A percentile compares a stretch with the other conserved stretches of the same genome.
Evolutionary conservation across 2,113 vertebrate genomes (phyloP).

Genomic region (Fukomys damarensis): DNA sequence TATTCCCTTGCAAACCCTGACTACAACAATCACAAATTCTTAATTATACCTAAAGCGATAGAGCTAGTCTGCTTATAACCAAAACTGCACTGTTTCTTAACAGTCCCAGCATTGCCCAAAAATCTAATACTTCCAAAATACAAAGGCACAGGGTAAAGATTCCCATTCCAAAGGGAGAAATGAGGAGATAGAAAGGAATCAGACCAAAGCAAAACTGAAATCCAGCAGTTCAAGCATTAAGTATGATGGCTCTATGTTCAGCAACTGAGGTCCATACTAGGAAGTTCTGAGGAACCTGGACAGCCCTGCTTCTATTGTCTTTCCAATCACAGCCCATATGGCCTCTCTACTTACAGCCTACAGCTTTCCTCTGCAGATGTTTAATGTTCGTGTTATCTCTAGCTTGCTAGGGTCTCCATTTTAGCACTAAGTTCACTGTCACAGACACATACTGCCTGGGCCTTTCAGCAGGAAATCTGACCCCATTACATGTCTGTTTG

Average conservation of each 20-base stretch:
- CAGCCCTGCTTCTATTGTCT: background rate
- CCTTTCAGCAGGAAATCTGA: background rate
- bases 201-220: background rate
- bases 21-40: background rate
- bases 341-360: background rate
- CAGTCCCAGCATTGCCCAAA: background rate
- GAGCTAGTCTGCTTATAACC: background rate
- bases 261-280: background rate
- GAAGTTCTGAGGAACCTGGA: too few species aligned
- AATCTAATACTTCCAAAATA: background rate
- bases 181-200: background rate
- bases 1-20: background rate
- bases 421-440: background rate
- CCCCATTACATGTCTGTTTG: background rate
- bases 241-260: background rate
- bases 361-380: background rate
- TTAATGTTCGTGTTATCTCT: background rate
- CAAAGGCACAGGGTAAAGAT: background rate
- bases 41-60: background rate
- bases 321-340: background rate
- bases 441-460: background rate
- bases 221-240: background rate
- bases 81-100: background rate
- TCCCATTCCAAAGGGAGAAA: background rate
- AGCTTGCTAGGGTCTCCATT: background rate